phyloP scores from a whole-genome alignment of 2,888 invertebrate species.

The Corbicula japonica region DNA sequence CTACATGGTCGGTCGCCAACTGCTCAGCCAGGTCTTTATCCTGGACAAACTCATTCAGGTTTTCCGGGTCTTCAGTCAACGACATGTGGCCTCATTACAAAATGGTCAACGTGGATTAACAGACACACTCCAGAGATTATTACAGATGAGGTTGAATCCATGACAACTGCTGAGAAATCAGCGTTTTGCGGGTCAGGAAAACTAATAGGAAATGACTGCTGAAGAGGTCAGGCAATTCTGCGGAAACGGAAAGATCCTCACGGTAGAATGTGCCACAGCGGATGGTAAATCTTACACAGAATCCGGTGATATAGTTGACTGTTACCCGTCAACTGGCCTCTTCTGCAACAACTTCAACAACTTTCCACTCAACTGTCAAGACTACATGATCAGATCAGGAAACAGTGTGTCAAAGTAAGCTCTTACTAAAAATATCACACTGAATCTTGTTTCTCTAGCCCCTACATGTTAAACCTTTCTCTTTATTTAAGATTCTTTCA shows the following conservation, averaged over 20 bases:
- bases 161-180: conserved; percentile 64
- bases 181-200: conserved; percentile 77
- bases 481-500: no score
- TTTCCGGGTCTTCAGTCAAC: conserved; percentile 31
- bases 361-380: conserved; percentile 72
- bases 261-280: conserved; percentile 80
- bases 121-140: conserved; percentile 70
- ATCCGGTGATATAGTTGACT: conserved; percentile 75
- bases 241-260: conserved; percentile 75
- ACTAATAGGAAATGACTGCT: conserved; percentile 67
- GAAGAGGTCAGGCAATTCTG: conserved; percentile 74
- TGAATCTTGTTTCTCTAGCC: no score
- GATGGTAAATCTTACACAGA: conserved; percentile 66
- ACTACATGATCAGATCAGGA: conserved; percentile 84
- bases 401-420: no score
- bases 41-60: no score
- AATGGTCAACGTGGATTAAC: conserved; percentile 79
- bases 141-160: conserved; percentile 73
- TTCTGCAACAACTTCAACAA: conserved; percentile 88
- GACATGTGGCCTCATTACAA: conserved; percentile 39
- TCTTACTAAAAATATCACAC: no score
- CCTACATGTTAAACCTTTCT: no score
- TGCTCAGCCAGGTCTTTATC: conserved; percentile 32
- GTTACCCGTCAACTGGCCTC: conserved; percentile 90
- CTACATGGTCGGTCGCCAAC: conserved; percentile 47